phyloP scores from a whole-genome alignment of 2,113 vertebrate genomes.

The Ochotona princeps region DNA sequence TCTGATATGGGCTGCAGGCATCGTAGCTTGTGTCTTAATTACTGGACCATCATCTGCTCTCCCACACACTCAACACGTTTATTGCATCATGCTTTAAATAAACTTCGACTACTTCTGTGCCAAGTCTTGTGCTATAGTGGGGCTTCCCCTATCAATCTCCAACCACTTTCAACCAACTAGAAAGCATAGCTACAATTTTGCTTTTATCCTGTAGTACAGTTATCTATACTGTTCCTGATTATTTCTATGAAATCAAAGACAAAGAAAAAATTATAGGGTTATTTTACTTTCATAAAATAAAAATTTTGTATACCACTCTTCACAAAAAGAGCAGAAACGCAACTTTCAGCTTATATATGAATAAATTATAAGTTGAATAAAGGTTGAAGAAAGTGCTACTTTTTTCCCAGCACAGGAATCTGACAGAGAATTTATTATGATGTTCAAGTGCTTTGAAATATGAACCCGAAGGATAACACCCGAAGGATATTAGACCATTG shows the following conservation, averaged over 20 bases:
- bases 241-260: not conserved
- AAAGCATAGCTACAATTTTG: not conserved
- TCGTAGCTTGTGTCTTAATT: too few species aligned
- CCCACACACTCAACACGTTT: not conserved
- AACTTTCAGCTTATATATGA: not conserved
- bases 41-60: too few species aligned
- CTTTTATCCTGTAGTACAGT: not conserved
- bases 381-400: not conserved
- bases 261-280: not conserved
- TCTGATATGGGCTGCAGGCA: too few species aligned
- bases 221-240: not conserved
- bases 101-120: not conserved
- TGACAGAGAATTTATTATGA: slow-evolving; percentile 53
- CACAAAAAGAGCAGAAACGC: not conserved
- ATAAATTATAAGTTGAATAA: slow-evolving; percentile 15
- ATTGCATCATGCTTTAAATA: not conserved
- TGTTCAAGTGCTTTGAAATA: slow-evolving; percentile 60
- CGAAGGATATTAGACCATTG: not conserved
- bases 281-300: not conserved
- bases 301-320: not conserved
- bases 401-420: not conserved
- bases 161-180: not conserved
- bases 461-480: not conserved
- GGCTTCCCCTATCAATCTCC: not conserved
- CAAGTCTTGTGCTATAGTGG: not conserved